phyloP scores from a whole-genome alignment of 2,797 vertebrate genomes.

The Enteromius radiatus region DNA sequence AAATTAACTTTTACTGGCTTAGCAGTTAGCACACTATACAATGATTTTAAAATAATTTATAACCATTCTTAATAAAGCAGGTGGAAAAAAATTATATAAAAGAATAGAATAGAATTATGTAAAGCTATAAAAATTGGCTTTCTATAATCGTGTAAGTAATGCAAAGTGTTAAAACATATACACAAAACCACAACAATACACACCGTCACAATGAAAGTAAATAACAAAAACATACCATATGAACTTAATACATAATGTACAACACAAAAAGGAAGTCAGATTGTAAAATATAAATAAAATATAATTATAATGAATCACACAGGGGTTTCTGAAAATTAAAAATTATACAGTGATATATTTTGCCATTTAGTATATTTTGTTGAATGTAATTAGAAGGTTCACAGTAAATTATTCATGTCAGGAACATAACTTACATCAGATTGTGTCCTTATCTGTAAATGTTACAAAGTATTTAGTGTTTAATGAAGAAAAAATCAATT shows the following conservation, averaged over 20 bases:
- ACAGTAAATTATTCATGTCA: too few species aligned
- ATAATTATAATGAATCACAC: not conserved
- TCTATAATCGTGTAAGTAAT: not conserved
- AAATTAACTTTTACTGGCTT: not conserved
- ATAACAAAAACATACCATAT: not conserved
- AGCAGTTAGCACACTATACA: not conserved
- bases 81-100: not conserved
- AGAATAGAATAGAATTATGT: too few species aligned
- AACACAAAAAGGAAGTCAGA: not conserved
- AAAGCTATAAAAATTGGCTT: not conserved
- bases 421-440: too few species aligned
- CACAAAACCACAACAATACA: not conserved
- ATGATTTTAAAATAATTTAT: not conserved
- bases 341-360: not conserved
- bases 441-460: too few species aligned
- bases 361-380: not conserved
- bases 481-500: too few species aligned
- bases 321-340: too few species aligned
- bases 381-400: not conserved
- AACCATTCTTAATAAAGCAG: not conserved
- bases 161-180: not conserved
- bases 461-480: not conserved
- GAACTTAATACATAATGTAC: not conserved
- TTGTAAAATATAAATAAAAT: not conserved
- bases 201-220: not conserved